Base-by-base conservation (phyloP, 2,888 invertebrate species). In the Ormyrus thymus region DNA sequence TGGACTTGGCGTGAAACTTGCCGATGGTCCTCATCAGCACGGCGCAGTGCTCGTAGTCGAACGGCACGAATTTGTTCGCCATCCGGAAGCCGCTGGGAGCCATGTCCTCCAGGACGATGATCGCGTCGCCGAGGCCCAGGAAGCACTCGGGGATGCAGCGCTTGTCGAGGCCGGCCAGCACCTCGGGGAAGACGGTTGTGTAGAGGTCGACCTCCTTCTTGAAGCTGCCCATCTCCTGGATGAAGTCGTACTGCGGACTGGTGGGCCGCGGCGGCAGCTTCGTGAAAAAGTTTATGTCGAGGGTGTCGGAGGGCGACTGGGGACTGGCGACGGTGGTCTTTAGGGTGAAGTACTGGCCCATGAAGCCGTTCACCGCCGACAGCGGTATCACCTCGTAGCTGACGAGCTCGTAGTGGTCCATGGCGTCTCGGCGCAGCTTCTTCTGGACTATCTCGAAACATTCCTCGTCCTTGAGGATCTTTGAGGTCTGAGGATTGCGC, bases 1-100 rank as follows among this genome's bases (percentile, higher is more conserved):
- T 86, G 0, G 94, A 94, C 48, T 94, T 86, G 0, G 94, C 93
- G 84, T 94, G 95, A 81, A 94, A 92, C 81, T 92, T 93, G 0
- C 94, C 93, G 56, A 95, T 88, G 81, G 93, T 91, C 83, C 91
- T 92, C 82, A 95, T 86, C 3, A 93, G 92, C 2, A 92, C 91
- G 79, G 91, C 91, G 69, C 93, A 93, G 84, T 94, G 94, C 48
- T 93, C 92, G 1, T 92, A 89, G 29, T 92, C 92, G 48, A 94
- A 90, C 0, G 94, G 93, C 78, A 92, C 91, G 64, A 91, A 91
- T 11, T 94, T 91, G 84, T 94, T 93, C 0, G 93, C 92, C 94
- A 94, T 94, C 68, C 91, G 90, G 82, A 93, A 94, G 0, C 93
- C 93, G 13, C 91, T 89, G 59, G 88, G 90, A 83, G 90, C 92